Evolutionary conservation across 2,113 vertebrate species (phyloP).

Genomic region (Aegithalos caudatus): DNA sequence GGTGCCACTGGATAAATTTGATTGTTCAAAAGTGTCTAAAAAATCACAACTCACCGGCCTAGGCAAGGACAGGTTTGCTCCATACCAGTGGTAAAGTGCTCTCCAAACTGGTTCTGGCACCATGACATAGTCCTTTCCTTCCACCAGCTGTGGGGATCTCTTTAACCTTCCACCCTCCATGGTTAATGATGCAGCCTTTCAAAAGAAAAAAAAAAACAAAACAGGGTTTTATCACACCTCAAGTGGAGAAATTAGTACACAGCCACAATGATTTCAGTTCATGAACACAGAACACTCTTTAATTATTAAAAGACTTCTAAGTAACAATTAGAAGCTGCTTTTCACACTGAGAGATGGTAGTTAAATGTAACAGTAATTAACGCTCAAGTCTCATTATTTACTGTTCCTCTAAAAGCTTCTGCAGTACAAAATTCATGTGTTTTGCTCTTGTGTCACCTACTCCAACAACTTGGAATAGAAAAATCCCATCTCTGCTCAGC

Average conservation of each 20-base stretch:
- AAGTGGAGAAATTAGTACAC: not conserved
- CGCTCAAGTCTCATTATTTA: not conserved
- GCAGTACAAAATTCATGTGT: not conserved
- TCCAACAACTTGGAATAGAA: accelerated
- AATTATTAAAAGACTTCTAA: not conserved
- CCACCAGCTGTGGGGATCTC: slow-evolving; percentile 78
- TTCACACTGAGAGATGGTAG: not conserved
- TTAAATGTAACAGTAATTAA: not conserved
- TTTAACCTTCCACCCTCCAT: slow-evolving; percentile 93
- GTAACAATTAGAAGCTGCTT: slow-evolving; percentile 3
- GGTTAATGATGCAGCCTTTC: slow-evolving; percentile 90
- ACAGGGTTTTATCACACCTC: not conserved
- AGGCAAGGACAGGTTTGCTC: slow-evolving; percentile 92
- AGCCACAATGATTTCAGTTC: not conserved
- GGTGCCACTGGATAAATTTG: not conserved
- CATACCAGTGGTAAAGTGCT: slow-evolving; percentile 98
- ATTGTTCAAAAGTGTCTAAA: not conserved
- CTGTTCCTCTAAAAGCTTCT: not conserved
- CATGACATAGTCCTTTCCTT: slow-evolving; percentile 87
- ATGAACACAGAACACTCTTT: not conserved
- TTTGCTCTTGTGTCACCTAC: not conserved
- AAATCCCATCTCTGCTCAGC: not conserved
- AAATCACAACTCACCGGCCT: slow-evolving; percentile 85
- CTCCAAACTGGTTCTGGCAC: slow-evolving; percentile 97
- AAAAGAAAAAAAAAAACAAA: not conserved